A percentile compares a stretch with the other conserved stretches of the same genome.
These are phyloP conservation scores for Sicus ferrugineus DNA, from an alignment of 2,888 invertebrate genomes.

Conservation along the genomic window DNA sequence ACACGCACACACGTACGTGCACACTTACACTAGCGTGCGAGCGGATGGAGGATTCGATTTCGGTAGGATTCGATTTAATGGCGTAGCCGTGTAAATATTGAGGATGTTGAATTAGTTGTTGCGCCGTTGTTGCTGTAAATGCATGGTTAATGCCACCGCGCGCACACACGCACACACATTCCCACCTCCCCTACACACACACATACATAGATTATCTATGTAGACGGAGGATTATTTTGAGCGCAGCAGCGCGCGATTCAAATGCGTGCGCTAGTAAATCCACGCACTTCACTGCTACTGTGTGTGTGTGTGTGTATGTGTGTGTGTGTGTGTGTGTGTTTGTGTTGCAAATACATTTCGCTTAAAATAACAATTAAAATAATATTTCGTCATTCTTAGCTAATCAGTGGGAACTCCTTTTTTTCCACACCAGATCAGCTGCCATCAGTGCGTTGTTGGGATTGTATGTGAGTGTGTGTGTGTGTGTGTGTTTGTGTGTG, in stretches of 20 bases:
- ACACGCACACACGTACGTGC: slow-evolving; percentile 21
- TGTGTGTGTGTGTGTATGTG: background rate
- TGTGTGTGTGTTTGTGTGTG: background rate
- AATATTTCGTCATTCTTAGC: slow-evolving; percentile 36
- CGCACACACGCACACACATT: slow-evolving; percentile 8
- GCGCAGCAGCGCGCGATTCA: no score
- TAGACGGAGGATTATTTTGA: no score
- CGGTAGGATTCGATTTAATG: background rate
- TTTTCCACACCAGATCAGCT: background rate
- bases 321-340: slow-evolving; percentile 27
- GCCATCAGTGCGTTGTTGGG: background rate
- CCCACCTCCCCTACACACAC: background rate
- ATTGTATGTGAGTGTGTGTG: background rate
- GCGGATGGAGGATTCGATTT: background rate
- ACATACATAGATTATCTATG: slow-evolving; percentile 6
- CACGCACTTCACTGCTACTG: slow-evolving; percentile 48
- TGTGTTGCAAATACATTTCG: background rate
- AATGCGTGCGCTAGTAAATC: slow-evolving; percentile 50
- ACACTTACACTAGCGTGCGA: background rate
- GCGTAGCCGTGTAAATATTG: slow-evolving; percentile 13
- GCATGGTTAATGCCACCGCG: background rate
- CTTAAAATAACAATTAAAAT: slow-evolving; percentile 35
- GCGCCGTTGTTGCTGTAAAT: slow-evolving; percentile 4
- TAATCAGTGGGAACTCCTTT: slow-evolving; percentile 33
- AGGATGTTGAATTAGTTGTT: slow-evolving; percentile 13